Evolutionary conservation across 2,797 vertebrate species (phyloP), one percentile per base, ranked within the genome.

Genomic region (Gorsachius magnificus): DNA sequence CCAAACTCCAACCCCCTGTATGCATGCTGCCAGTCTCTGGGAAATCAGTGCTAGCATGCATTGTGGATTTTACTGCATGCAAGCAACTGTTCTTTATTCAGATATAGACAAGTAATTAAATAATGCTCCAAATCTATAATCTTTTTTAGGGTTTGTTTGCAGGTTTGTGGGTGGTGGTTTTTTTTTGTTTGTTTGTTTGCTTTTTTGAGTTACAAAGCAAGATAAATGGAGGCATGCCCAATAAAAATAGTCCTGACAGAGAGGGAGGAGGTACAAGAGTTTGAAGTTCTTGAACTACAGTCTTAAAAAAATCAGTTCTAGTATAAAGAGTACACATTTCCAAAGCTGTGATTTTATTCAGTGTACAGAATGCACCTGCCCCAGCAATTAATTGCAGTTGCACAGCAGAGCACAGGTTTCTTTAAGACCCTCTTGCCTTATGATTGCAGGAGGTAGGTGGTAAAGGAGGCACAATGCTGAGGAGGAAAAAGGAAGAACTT

Each of bases 61-160:
- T 29, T 45, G 58, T 0, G 9, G 77, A 81, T 90, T 95, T 81
- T 72, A 90, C 69, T 43, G 38, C 33, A 65, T 41, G 35, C 18
- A 64, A 71, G 53, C 36, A 61, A 80, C 41, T 68, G 25, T 54
- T 92, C 48, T 65, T 90, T 38, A 79, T 31, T 58, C 26, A 78
- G n/a, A 79, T 29, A n/a, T 13, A 74, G 66, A 48, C 31, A 90
- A 84, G 21, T 22, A 79, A 92, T 60, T 54, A 72, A 93, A 74
- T 80, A 77, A 81, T 43, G n/a, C 13, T 77, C 36, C n/a, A 48
- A 20, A 19, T 19, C 13, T 45, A 15, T 36, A 45, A 41, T 65
- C 2, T 28, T 35, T 65, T 75, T 60, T 8, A 54, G 28, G 3
- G 7, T 65, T 72, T 83, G 25, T 69, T 61, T 46, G 24, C 29